Base-by-base conservation (phyloP, 1,140 invertebrate species). In the Diprion similis region DNA sequence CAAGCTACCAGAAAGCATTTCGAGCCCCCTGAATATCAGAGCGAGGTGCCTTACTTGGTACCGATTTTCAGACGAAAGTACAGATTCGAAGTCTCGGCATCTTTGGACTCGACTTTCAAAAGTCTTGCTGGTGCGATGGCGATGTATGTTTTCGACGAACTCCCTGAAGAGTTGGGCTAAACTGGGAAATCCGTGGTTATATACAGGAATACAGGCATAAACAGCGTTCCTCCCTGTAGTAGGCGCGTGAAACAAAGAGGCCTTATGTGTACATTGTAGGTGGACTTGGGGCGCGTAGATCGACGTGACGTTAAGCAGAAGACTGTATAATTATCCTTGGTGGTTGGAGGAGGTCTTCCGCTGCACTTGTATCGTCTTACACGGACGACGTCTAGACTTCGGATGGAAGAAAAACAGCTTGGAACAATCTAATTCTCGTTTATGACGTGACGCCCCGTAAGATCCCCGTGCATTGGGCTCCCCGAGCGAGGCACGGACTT, bases 321-420 rank as follows among this genome's bases (percentile, higher is more conserved):
- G 51, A 59, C 51, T 59, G 24, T 59, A 17, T 59, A 59, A 15
- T 17, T 59, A 13, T 15, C n/a, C 51, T 17, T 17, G 51, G n/a
- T 59, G 51, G 51, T 15, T 59, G 51, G 51, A 37, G 24, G 24
- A 37, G 24, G 24, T 37, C 24, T 1, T 59, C 51, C 11, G 51
- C n/a, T 59, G 51, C 51, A 59, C 51, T 59, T 59, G 51, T 59
- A 59, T 59, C 51, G 51, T 59, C 51, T 59, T 59, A 59, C 51
- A 59, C 51, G 24, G 24, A 37, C 24, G n/a, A 4, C 51, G 51
- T 59, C 51, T 59, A 59, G 51, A 59, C 51, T 59, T 59, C 51
- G n/a, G 9, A 59, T 59, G 11, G 24, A 37, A 37, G 24, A 37
- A 37, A 37, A 37, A 37, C 24, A 37, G 24, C 24, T 37, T 3